phyloP scores from a whole-genome alignment of 2,797 vertebrate genomes.

The Allobates femoralis region DNA sequence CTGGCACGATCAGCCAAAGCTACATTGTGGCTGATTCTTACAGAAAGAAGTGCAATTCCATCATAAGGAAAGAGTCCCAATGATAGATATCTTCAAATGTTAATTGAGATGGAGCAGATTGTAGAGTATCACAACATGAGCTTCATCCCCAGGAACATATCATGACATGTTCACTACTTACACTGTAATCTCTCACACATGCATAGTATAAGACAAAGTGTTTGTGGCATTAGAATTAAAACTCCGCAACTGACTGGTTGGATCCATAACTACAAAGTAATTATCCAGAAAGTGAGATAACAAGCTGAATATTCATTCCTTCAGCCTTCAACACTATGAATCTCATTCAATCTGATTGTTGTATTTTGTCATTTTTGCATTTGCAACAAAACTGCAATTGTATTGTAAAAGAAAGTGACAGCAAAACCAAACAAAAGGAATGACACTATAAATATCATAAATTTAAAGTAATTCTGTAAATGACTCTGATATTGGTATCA shows the following conservation, averaged over 20 bases:
- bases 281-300: neutral
- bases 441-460: no score
- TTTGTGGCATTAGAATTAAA: slow-evolving; percentile 2
- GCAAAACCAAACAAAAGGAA: no score
- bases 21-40: neutral
- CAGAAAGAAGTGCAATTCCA: neutral
- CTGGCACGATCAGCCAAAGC: neutral
- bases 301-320: neutral
- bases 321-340: neutral
- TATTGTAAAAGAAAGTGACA: no score
- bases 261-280: neutral
- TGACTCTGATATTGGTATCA: no score
- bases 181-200: neutral
- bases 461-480: no score
- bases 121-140: slow-evolving; percentile 17
- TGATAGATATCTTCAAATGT: slow-evolving; percentile 13
- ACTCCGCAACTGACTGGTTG: neutral
- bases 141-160: neutral
- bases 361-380: neutral
- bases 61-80: neutral
- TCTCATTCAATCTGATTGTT: neutral
- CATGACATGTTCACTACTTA: slow-evolving; percentile 5
- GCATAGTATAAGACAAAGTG: neutral
- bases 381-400: neutral
- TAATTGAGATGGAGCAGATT: slow-evolving; percentile 32